Percentiles rank a stretch among this genome's conserved stretches.
phyloP scores from a whole-genome alignment of 1,140 invertebrate species.

The Arctopsyche grandis region DNA sequence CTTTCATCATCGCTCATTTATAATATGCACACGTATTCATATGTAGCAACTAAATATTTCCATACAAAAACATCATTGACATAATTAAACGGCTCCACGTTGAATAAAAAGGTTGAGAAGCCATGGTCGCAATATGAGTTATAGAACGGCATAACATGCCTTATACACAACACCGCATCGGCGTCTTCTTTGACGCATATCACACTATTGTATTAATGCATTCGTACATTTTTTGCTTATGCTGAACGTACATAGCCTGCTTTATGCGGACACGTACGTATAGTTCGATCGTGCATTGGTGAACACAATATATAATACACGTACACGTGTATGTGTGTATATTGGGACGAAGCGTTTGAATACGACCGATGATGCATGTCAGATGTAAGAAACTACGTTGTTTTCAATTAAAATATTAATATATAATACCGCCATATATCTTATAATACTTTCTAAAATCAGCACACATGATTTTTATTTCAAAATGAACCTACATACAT shows the following conservation, averaged over 20 bases:
- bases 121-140: slow-evolving; percentile 38
- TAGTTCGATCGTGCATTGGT: slow-evolving; percentile 36
- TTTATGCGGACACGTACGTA: slow-evolving; percentile 27
- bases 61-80: too few species aligned
- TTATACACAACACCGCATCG: slow-evolving; percentile 52
- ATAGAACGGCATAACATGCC: slow-evolving; percentile 42
- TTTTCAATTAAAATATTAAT: background rate
- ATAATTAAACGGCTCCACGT: slow-evolving; percentile 5
- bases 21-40: too few species aligned
- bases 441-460: too few species aligned
- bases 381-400: slow-evolving; percentile 10
- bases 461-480: too few species aligned
- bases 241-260: slow-evolving; percentile 27
- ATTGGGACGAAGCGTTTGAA: background rate
- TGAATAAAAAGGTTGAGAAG: slow-evolving; percentile 5
- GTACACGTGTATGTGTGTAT: background rate
- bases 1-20: too few species aligned
- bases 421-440: too few species aligned
- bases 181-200: slow-evolving; percentile 54
- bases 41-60: too few species aligned
- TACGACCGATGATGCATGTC: slow-evolving; percentile 2
- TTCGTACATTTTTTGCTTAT: slow-evolving; percentile 48
- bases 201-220: slow-evolving; percentile 52
- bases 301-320: slow-evolving; percentile 5
- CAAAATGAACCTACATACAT: too few species aligned